These are phyloP conservation scores for Peromyscus melanophrys DNA, from an alignment of 2,797 vertebrate species.

Conservation along the genomic window DNA sequence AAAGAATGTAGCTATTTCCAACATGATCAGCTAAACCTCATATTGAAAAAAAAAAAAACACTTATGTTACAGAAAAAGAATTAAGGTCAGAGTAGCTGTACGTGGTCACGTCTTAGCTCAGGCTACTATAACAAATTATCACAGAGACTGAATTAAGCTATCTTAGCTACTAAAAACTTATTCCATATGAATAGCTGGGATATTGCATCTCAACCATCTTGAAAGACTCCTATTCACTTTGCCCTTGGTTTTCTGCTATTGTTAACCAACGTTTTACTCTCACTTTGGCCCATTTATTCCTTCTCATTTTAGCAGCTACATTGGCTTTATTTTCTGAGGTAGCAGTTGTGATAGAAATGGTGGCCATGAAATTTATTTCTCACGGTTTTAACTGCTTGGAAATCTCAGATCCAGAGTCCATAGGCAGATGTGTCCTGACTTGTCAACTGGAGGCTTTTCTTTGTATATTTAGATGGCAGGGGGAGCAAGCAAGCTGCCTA, in stretches of 20 bases:
- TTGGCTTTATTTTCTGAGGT: neutral
- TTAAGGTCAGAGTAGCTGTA: conserved; percentile 38
- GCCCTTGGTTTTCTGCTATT: neutral
- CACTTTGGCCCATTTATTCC: neutral
- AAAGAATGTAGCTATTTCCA: conserved; percentile 17
- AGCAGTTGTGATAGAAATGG: neutral
- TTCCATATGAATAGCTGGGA: neutral
- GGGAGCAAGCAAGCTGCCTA: neutral
- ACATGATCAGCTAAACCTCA: neutral
- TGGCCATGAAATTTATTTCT: neutral
- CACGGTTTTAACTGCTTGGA: neutral
- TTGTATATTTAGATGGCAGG: neutral
- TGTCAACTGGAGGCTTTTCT: neutral
- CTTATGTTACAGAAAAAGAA: neutral
- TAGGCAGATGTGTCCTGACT: neutral
- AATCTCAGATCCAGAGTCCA: neutral
- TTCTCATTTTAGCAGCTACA: neutral
- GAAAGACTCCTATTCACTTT: neutral
- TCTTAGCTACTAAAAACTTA: neutral
- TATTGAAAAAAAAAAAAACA: neutral
- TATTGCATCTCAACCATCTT: neutral
- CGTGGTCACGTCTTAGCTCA: neutral
- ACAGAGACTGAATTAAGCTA: neutral
- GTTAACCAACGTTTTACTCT: neutral
- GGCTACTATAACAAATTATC: neutral